Evolutionary conservation across 2,888 invertebrate species (phyloP).

Genomic region (Dryobotodes eremita): DNA sequence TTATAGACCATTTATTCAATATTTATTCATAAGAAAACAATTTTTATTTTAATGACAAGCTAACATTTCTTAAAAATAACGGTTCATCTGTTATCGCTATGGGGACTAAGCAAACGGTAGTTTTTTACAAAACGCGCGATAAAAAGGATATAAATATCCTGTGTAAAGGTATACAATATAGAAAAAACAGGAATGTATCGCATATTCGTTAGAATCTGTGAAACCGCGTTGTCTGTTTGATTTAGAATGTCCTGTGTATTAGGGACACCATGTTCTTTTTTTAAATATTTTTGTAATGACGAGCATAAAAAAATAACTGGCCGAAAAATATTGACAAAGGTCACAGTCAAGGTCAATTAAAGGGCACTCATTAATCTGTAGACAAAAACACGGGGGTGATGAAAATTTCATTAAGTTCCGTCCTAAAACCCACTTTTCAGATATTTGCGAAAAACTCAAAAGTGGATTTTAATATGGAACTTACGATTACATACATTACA

Average conservation of each 20-base stretch:
- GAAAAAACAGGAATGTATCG: neutral
- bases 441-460: neutral
- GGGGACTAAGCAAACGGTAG: neutral
- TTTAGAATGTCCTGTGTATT: constrained; percentile 1
- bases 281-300: neutral
- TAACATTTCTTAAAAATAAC: neutral
- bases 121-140: constrained; percentile 11
- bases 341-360: neutral
- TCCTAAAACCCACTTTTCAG: no score
- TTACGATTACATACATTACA: neutral
- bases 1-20: neutral
- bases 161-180: neutral
- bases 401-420: neutral
- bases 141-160: neutral
- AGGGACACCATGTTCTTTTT: neutral
- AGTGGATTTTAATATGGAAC: neutral
- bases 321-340: no score
- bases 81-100: neutral
- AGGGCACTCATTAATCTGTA: neutral
- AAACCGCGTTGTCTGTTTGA: neutral
- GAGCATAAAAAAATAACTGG: no score
- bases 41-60: neutral
- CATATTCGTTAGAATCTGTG: no score
- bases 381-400: neutral
- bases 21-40: neutral